Evolutionary conservation across 1,140 invertebrate genomes (phyloP).

Genomic region (Diplogasteroides magnus): DNA sequence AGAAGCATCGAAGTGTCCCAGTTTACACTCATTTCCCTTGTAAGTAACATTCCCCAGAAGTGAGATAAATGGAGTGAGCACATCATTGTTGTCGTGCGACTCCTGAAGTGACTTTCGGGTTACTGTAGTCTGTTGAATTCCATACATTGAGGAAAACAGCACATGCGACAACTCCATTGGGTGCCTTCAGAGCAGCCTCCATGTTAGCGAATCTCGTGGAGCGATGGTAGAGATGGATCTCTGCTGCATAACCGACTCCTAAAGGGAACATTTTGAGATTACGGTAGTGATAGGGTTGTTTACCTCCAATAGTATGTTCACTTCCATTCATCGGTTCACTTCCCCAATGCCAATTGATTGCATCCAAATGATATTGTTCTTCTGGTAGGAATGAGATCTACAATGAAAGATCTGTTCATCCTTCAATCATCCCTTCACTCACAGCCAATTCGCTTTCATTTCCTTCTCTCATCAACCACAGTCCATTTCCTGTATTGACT

Average conservation of each 20-base stretch:
- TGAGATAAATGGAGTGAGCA: slow-evolving; percentile 42
- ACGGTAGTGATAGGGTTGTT: background rate
- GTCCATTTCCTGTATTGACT: slow-evolving; percentile 35
- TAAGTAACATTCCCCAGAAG: slow-evolving; percentile 44
- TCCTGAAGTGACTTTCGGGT: slow-evolving; percentile 33
- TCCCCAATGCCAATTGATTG: slow-evolving; percentile 50
- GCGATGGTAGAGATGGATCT: slow-evolving; percentile 48
- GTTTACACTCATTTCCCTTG: slow-evolving; percentile 39
- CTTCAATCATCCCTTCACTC: slow-evolving; percentile 21
- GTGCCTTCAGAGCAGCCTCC: slow-evolving; percentile 46
- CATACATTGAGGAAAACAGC: slow-evolving; percentile 50
- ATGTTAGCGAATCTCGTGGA: slow-evolving; percentile 49
- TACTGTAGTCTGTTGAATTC: slow-evolving; percentile 7
- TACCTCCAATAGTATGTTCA: slow-evolving; percentile 49
- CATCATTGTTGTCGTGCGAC: slow-evolving; percentile 49
- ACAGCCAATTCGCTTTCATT: background rate
- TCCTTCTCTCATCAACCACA: slow-evolving; percentile 23
- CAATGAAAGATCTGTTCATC: background rate
- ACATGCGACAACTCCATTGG: slow-evolving; percentile 47
- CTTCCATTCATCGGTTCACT: slow-evolving; percentile 54
- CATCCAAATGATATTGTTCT: slow-evolving; percentile 50
- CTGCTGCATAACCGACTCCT: slow-evolving; percentile 52
- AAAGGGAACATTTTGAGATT: background rate
- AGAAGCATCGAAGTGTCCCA: slow-evolving; percentile 32
- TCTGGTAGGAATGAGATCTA: slow-evolving; percentile 45